Conservation (phyloP, 2,113 vertebrate genomes). For the Pycnonotus jocosus region DNA sequence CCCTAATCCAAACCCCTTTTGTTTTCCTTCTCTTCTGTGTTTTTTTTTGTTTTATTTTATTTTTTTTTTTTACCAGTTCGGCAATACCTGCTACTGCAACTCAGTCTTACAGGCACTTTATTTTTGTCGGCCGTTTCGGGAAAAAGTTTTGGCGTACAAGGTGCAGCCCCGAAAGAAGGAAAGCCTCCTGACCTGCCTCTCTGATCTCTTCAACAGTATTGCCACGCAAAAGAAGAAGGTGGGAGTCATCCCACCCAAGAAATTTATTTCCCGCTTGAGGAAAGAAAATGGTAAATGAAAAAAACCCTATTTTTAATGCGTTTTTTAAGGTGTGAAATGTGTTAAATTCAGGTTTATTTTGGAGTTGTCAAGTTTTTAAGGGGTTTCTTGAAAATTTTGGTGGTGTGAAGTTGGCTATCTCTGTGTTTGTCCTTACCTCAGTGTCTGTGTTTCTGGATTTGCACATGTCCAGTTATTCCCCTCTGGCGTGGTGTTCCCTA, state of each 20-base stretch:
- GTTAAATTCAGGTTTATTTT: neutral
- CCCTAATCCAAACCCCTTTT: neutral
- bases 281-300: slow-evolving; percentile 84
- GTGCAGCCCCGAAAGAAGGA: slow-evolving; percentile 89
- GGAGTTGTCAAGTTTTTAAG: neutral
- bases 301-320: neutral
- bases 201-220: slow-evolving; percentile 92
- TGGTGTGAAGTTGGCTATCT: neutral
- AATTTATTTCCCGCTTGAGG: slow-evolving; percentile 88
- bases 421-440: neutral
- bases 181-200: slow-evolving; percentile 87
- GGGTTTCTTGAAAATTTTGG: neutral
- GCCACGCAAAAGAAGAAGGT: slow-evolving; percentile 94
- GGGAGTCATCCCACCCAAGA: slow-evolving; percentile 92
- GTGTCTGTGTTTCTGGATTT: neutral
- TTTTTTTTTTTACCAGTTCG: slow-evolving; percentile 73
- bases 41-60: neutral
- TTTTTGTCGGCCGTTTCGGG: slow-evolving; percentile 91
- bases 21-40: slow-evolving; percentile 28
- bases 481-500: accelerated
- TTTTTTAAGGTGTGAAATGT: neutral
- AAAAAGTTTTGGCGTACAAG: slow-evolving; percentile 92
- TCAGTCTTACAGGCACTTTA: slow-evolving; percentile 93
- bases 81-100: slow-evolving; percentile 96
- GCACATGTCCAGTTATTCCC: neutral